Evolutionary conservation across 2,888 invertebrate species (phyloP).

Genomic region (Heliconius ethilla): DNA sequence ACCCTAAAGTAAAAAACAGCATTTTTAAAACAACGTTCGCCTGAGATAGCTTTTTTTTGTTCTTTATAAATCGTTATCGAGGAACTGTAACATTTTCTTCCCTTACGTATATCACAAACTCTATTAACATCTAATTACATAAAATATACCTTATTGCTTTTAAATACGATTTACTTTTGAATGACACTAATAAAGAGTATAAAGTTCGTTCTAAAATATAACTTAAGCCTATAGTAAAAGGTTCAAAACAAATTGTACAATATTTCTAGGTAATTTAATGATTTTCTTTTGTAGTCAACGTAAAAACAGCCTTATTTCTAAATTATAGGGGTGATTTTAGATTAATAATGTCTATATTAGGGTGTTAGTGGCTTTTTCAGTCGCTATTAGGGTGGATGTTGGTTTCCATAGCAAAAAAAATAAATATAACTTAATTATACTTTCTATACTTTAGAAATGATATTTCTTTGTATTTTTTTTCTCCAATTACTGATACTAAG

Average conservation of each 20-base stretch:
- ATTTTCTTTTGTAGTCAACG: slow-evolving; percentile 36
- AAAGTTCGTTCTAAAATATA: slow-evolving; percentile 8
- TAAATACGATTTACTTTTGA: slow-evolving; percentile 20
- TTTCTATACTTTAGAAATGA: background rate
- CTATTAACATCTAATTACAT: slow-evolving; percentile 7
- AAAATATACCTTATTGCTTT: background rate
- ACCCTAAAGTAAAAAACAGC: background rate
- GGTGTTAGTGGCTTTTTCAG: slow-evolving; percentile 62
- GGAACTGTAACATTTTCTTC: slow-evolving; percentile 40
- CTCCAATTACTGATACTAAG: too few species aligned
- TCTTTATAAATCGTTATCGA: slow-evolving; percentile 32
- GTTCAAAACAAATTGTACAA: slow-evolving; percentile 25
- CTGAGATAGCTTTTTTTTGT: slow-evolving; percentile 15
- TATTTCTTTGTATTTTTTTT: too few species aligned
- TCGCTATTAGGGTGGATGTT: slow-evolving; percentile 52
- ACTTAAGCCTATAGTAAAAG: background rate
- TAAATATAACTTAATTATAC: background rate
- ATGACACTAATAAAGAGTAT: background rate
- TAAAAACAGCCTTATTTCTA: slow-evolving; percentile 44
- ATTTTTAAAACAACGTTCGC: background rate
- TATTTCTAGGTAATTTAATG: slow-evolving; percentile 49
- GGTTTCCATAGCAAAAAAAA: slow-evolving; percentile 59
- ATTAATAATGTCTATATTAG: slow-evolving; percentile 56
- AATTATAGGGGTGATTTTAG: slow-evolving; percentile 50
- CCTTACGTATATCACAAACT: slow-evolving; percentile 36